Evolutionary conservation across 2,797 vertebrate genomes (phyloP), one percentile per base, ranked within the genome.

Genomic region (Clarias platycephalus): DNA sequence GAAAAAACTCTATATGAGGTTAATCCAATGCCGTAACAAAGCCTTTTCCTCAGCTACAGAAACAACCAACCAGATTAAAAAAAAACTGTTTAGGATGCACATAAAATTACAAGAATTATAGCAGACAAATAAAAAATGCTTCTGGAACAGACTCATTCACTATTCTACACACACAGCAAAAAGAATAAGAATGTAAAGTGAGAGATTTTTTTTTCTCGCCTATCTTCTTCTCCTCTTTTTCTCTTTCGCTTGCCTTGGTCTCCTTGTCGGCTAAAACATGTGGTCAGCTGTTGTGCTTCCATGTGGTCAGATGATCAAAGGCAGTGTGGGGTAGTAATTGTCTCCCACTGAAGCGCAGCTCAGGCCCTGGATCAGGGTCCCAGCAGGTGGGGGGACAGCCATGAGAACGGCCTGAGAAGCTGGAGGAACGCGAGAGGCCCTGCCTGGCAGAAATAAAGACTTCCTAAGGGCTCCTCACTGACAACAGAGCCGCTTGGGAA

Each of bases 281-380:
- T 98, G 98, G 97, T 99, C 97, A 98, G 98, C 97, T 98, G 97
- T 98, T 98, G 96, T 96, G 97, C 96, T 97, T 97, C 97, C 97
- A 99, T 99, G 98, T 98, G 97, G 98, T 97, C 97, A 99, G 97
- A 98, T 97, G 97, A 99, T 99, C 98, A 99, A 99, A 99, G 98
- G 95, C 93, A 95, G 95, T 95, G 96, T 95, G 96, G 96, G 95
- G 96, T 95, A 95, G 96, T 98, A 98, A 99, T 98, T 99, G 97
- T 99, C 96, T 96, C 91, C 97, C 93, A 96, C 97, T 97, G 97
- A 96, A 98, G 94, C 93, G 95, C 96, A 97, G 96, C 96, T 97
- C 97, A 83, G 96, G 96, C 96, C 96, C 95, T 94, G 96, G 97
- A 98, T 99, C 96, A 98, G 97, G 96, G 96, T 95, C 98, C 95